Base-by-base conservation (phyloP, 2,113 vertebrate genomes). In the Zeus faber region DNA sequence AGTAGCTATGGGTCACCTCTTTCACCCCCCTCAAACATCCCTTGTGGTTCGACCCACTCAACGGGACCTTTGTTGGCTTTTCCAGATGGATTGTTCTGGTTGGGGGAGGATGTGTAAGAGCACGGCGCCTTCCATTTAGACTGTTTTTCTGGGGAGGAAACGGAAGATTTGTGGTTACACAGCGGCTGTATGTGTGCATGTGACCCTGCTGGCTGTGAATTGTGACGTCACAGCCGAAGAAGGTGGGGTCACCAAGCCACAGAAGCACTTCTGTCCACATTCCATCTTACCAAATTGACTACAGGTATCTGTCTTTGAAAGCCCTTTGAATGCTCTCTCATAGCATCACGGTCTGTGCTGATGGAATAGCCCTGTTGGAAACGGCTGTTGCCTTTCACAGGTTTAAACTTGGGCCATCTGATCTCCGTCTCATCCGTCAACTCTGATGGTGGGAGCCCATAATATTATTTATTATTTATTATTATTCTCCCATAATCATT, bases 21-120 rank as follows among this genome's bases (percentile, higher is more conserved):
- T 61, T 79, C 59, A 65, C 54, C 49, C 57, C 31, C 57, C 48
- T 46, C 44, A 65, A 61, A 49, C 59, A 27, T 76, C 63, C 53
- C 62, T 26, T 5, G 31, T 67, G 62, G 65, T 11, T 59, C 54
- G 43, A 46, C 23, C 26, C 35, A 64, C 49, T 83, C 68, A 62
- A 44, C 64, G 47, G 46, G 51, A 26, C 57, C 54, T 50, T 78
- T 81, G 75, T 80, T 78, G 71, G 24, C 64, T 46, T 67, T 54
- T 54, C 73, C 75, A 82, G 76, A 74, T 72, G 74, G 63, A 39
- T 57, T 23, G 46, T 41, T 24, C 23, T 65, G 43, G 46, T 54
- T 44, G 51, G 51, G 61, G 50, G 54, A 48, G 48, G 61, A 50
- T 57, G 26, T 65, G 53, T 49, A 17, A 57, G 68, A 13, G 11